Evolutionary conservation across 2,113 vertebrate species (phyloP).

Genomic region (Cathartes aura): DNA sequence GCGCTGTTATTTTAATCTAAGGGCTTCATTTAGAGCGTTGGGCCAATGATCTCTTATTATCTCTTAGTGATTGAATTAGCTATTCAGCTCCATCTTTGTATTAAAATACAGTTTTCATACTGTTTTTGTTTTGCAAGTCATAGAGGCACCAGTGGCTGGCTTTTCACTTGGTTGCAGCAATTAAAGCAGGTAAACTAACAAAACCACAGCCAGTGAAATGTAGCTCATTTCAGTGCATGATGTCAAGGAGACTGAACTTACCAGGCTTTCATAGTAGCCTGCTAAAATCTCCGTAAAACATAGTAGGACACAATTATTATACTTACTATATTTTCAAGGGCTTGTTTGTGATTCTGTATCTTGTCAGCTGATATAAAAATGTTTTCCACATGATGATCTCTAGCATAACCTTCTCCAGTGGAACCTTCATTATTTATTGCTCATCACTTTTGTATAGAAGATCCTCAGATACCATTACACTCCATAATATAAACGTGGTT

Average conservation of each 20-base stretch:
- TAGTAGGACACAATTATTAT: background rate
- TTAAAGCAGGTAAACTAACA: background rate
- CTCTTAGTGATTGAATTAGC: background rate
- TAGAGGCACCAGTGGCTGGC: background rate
- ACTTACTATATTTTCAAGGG: background rate
- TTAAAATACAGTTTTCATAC: background rate
- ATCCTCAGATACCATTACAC: background rate
- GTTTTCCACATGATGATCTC: background rate
- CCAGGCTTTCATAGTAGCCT: background rate
- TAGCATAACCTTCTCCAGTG: background rate
- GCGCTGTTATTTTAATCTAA: background rate
- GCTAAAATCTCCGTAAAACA: background rate
- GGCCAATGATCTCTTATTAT: background rate
- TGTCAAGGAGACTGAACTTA: background rate
- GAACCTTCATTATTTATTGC: background rate
- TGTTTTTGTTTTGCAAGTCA: background rate
- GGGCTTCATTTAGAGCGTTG: background rate
- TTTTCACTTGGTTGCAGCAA: background rate
- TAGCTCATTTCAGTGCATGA: background rate
- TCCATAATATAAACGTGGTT: background rate
- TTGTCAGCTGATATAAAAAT: background rate
- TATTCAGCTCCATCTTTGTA: background rate
- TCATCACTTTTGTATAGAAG: background rate
- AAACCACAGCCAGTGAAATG: background rate
- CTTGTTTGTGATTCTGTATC: background rate